Conservation (phyloP, 2,113 vertebrate species). For the Macaca mulatta region DNA sequence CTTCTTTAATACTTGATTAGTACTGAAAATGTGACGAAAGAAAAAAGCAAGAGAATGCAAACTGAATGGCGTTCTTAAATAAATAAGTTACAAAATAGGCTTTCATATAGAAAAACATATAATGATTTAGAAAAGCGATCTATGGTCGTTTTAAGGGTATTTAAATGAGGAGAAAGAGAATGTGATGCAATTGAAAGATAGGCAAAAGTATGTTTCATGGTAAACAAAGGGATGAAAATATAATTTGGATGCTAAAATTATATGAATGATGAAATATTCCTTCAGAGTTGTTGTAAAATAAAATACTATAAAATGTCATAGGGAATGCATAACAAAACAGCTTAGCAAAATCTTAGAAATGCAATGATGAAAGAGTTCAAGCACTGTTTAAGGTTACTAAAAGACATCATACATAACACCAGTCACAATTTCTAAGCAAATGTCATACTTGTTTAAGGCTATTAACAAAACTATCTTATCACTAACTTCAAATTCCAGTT, state of each 20-base stretch:
- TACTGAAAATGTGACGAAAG: neutral
- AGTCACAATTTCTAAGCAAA: neutral
- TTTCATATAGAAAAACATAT: neutral
- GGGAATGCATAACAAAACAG: neutral
- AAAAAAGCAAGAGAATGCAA: neutral
- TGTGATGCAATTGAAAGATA: neutral
- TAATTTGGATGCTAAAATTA: conserved; percentile 22
- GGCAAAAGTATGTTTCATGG: neutral
- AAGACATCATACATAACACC: neutral
- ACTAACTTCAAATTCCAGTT: neutral
- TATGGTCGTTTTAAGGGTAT: neutral
- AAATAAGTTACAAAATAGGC: neutral
- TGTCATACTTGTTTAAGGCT: neutral
- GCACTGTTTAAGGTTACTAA: neutral
- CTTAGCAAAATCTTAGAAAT: conserved; percentile 31
- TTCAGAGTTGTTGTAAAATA: neutral
- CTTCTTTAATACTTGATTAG: neutral
- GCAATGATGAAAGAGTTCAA: neutral
- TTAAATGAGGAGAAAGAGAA: conserved; percentile 22
- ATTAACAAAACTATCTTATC: neutral
- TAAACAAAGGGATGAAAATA: neutral
- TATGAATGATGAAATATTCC: neutral
- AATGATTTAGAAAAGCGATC: neutral
- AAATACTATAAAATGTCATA: neutral
- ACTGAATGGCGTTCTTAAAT: neutral